Percentiles rank a stretch among this genome's conserved stretches.
phyloP scores from a whole-genome alignment of 2,888 invertebrate species.

The Eupithecia inturbata region DNA sequence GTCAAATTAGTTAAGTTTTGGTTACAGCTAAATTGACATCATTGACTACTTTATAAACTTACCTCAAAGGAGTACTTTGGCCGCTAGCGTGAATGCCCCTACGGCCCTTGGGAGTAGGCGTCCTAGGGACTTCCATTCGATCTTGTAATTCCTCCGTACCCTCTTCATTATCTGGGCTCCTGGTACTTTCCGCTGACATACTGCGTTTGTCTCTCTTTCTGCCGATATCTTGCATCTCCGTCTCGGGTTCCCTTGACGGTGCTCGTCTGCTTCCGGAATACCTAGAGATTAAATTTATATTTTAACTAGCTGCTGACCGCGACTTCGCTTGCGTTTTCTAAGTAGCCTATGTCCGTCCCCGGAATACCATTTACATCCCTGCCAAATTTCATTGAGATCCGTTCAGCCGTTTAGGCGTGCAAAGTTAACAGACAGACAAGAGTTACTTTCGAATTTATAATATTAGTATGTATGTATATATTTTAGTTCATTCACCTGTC shows the following conservation, averaged over 20 bases:
- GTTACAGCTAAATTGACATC: too few relatives aligned
- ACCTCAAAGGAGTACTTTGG: slow-evolving; percentile 66
- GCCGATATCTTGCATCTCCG: neutral
- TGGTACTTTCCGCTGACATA: slow-evolving; percentile 13
- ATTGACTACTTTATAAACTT: slow-evolving; percentile 24
- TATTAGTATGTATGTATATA: too few relatives aligned
- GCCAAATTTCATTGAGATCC: too few relatives aligned
- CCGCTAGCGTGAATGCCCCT: slow-evolving; percentile 58
- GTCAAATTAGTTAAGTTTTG: too few relatives aligned
- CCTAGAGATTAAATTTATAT: neutral
- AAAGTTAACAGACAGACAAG: too few relatives aligned
- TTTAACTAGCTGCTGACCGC: too few relatives aligned
- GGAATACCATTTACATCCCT: too few relatives aligned
- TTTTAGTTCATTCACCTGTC: too few relatives aligned
- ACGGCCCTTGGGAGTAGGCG: slow-evolving; percentile 65
- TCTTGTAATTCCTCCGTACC: slow-evolving; percentile 17
- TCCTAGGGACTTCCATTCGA: slow-evolving; percentile 45
- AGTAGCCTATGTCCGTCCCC: too few relatives aligned
- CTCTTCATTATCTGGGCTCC: neutral
- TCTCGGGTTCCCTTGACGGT: slow-evolving; percentile 2
- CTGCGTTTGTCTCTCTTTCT: slow-evolving; percentile 15
- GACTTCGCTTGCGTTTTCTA: too few relatives aligned
- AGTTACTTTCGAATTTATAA: too few relatives aligned
- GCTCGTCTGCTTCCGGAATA: slow-evolving; percentile 6
- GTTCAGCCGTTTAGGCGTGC: too few relatives aligned